These are phyloP conservation scores for Steatocranus sp. DNA, from an alignment of 2,797 vertebrate genomes.

Conservation along the genomic window DNA sequence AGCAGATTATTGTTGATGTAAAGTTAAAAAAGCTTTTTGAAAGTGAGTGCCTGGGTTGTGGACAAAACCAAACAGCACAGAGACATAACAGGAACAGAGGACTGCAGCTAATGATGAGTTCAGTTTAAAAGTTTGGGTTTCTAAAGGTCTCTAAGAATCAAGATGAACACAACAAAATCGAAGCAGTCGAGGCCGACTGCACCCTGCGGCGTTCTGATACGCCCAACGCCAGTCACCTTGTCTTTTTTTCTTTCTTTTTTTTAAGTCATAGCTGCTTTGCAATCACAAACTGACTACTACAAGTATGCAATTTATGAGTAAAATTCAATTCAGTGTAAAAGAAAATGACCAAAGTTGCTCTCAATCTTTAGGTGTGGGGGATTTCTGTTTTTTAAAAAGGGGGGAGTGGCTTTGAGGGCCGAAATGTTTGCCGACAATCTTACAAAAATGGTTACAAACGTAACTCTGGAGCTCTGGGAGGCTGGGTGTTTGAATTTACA, in stretches of 20 bases:
- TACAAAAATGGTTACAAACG: constrained; percentile 27
- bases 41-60: constrained; percentile 35
- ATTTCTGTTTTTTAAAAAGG: neutral
- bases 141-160: constrained; percentile 45
- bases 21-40: neutral
- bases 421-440: neutral
- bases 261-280: constrained; percentile 29
- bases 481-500: neutral
- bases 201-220: constrained; percentile 5
- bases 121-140: constrained; percentile 39
- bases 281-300: constrained; percentile 65
- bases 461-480: constrained; percentile 4
- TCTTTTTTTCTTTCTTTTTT: constrained; percentile 22
- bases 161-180: constrained; percentile 47
- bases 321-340: constrained; percentile 62
- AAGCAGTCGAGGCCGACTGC: constrained; percentile 32
- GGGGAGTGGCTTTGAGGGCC: neutral
- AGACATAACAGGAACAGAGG: constrained; percentile 28
- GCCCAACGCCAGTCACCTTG: constrained; percentile 12
- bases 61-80: constrained; percentile 37
- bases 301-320: constrained; percentile 52
- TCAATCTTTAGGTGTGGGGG: constrained; percentile 12
- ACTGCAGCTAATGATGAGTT: constrained; percentile 39
- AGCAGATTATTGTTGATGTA: constrained; percentile 1
- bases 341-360: constrained; percentile 47